Evolutionary conservation across 2,888 invertebrate genomes (phyloP).

Genomic region (Lamellibrachia satsuma): DNA sequence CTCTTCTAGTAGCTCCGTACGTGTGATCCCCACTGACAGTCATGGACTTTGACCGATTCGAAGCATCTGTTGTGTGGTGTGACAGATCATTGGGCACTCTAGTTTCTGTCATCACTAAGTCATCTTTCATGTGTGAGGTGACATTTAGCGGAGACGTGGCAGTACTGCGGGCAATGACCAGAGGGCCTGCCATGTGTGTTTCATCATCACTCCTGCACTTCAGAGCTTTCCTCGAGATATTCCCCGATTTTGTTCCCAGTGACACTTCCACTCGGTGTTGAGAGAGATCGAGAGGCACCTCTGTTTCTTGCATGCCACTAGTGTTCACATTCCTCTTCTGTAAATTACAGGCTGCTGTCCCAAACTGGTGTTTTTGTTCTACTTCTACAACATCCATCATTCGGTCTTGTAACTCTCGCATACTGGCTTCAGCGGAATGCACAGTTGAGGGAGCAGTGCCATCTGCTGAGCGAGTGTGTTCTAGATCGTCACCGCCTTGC

Average conservation of each 20-base stretch:
- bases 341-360: not conserved
- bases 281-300: not conserved
- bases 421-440: not conserved
- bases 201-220: not conserved
- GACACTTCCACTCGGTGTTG: not conserved
- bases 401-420: not conserved
- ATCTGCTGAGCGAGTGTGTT: not conserved
- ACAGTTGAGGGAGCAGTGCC: not conserved
- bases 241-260: not conserved
- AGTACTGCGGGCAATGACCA: not conserved
- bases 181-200: not conserved
- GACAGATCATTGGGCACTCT: not conserved
- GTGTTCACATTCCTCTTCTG: not conserved
- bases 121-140: not conserved
- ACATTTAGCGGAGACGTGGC: not conserved
- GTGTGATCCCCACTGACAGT: not conserved
- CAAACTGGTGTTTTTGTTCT: not conserved
- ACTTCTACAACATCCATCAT: not conserved
- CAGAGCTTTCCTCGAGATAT: too few species aligned
- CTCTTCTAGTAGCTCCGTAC: not conserved
- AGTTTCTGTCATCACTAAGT: not conserved
- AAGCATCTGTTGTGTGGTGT: not conserved
- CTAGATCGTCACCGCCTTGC: not conserved
- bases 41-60: not conserved
- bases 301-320: not conserved